Conservation (phyloP, 2,888 invertebrate species). For the Thereva nobilitata region DNA sequence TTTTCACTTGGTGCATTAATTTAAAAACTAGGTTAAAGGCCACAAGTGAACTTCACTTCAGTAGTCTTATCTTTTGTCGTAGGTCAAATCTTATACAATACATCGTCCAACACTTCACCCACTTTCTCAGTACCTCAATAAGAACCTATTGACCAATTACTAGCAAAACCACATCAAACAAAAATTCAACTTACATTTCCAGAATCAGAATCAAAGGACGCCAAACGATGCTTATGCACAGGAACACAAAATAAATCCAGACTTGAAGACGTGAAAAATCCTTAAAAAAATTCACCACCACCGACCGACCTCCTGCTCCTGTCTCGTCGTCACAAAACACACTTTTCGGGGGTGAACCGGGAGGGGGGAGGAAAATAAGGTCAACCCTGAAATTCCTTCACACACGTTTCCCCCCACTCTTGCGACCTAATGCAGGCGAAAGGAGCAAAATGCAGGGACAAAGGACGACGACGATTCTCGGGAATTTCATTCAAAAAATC, state of each 20-base stretch:
- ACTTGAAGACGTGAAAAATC: slow-evolving; percentile 24
- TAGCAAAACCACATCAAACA: background rate
- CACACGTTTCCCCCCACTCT: background rate
- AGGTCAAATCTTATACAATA: too few species aligned
- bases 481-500: slow-evolving; percentile 31
- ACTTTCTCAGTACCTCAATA: too few species aligned
- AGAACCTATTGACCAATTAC: too few species aligned
- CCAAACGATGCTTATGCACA: slow-evolving; percentile 42
- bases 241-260: slow-evolving; percentile 45
- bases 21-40: too few species aligned
- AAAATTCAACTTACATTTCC: slow-evolving; percentile 43
- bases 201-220: slow-evolving; percentile 43
- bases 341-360: too few species aligned
- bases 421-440: background rate
- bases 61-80: too few species aligned
- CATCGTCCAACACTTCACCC: too few species aligned
- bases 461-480: background rate
- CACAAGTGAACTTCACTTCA: too few species aligned
- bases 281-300: slow-evolving; percentile 12
- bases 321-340: too few species aligned
- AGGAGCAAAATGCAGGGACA: background rate
- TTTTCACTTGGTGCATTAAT: too few species aligned
- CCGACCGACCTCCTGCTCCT: background rate
- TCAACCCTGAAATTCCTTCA: background rate
- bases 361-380: too few species aligned